Evolutionary conservation across 2,888 invertebrate genomes (phyloP), one percentile per base, ranked within the genome.

Genomic region (Conchocele bisecta): DNA sequence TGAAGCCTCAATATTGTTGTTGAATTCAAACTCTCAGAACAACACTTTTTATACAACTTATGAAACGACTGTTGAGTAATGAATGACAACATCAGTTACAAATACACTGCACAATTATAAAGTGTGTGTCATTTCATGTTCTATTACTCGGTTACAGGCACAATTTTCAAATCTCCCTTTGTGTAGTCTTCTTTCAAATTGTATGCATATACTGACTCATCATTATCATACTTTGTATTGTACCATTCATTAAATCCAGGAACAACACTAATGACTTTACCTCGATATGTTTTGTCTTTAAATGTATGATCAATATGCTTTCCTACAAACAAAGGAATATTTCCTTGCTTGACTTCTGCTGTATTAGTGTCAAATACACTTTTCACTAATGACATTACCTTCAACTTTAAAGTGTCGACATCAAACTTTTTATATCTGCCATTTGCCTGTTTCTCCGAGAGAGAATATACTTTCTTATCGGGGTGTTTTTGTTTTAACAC

Each of bases 211-310:
- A 69, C 46, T 22, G 57, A 54, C 29, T 33, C 37, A 41, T 68
- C 61, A 46, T 39, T 39, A 24, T 61, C 50, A 46, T 68, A 61
- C 39, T 56, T 44, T 4, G 56, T 29, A 41, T 68, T 68, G 17
- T 68, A 68, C 68, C 68, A 68, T 15, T 60, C 56, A 7, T 29
- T 28, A 46, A 61, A 68, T 24, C 68, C 68, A 11, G 61, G 68
- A 7, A 68, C 61, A 22, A 68, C 28, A 26, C 31, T 48, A 15
- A 68, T 61, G 11, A 68, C 68, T 7, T 33, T 7, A 7, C 64
- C 56, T 48, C 22, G 54, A 24, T 56, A 56, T 9, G 31, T 26
- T 29, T 39, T 50, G 22, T n/a, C 56, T 53, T 59, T 20, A 46
- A 68, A 61, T 31, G 20, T 68, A 33, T 68, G 39, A 9, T 42